phyloP scores from a whole-genome alignment of 2,888 invertebrate species.

The Nebria salina region DNA sequence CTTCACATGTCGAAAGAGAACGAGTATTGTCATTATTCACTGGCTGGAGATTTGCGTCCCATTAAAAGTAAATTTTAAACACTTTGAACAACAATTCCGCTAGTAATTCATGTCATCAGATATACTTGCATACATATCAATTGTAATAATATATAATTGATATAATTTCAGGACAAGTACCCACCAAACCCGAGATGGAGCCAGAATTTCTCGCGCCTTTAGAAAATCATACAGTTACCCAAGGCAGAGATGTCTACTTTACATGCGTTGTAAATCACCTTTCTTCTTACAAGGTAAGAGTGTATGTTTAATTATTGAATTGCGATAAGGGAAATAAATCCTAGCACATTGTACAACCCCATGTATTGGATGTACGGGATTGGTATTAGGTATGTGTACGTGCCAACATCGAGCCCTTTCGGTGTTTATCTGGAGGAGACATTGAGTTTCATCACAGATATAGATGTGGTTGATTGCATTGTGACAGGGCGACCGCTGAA shows the following conservation, averaged over 20 bases:
- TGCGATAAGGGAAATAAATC: too few species aligned
- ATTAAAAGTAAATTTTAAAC: too few species aligned
- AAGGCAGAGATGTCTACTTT: constrained; percentile 88
- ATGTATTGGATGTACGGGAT: too few species aligned
- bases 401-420: background rate
- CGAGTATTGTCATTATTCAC: too few species aligned
- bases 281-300: constrained; percentile 82
- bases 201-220: constrained; percentile 87
- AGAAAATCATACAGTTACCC: constrained; percentile 87
- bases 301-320: background rate
- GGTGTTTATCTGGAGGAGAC: background rate
- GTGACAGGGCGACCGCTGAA: constrained; percentile 53
- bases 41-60: too few species aligned
- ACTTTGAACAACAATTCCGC: too few species aligned
- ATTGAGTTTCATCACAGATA: background rate
- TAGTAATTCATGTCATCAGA: too few species aligned
- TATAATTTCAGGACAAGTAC: constrained; percentile 74
- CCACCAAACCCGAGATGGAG: constrained; percentile 69
- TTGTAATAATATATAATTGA: background rate
- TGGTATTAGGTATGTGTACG: background rate
- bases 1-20: background rate
- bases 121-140: too few species aligned
- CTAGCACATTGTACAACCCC: too few species aligned
- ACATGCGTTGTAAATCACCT: constrained; percentile 92
- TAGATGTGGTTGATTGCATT: constrained; percentile 59